These are phyloP conservation scores for Nymphalis urticae DNA, from an alignment of 2,888 invertebrate species.

Conservation along the genomic window DNA sequence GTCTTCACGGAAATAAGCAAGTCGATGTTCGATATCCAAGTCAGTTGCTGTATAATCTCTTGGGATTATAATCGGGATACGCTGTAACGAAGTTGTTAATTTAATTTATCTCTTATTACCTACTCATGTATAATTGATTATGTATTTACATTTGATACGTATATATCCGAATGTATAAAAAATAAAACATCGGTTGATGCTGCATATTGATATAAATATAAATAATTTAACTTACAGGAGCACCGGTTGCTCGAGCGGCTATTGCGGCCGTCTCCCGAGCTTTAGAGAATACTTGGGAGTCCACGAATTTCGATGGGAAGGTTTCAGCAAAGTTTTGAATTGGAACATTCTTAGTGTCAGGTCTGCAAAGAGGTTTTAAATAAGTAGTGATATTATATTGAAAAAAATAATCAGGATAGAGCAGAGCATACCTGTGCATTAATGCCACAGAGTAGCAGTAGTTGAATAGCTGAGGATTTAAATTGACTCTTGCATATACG, in stretches of 20 bases:
- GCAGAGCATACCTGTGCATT: slow-evolving; percentile 82
- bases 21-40: slow-evolving; percentile 89
- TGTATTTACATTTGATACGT: too few relatives aligned
- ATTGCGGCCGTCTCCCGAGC: slow-evolving; percentile 82
- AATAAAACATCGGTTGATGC: too few relatives aligned
- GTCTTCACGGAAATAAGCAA: slow-evolving; percentile 92
- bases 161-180: too few relatives aligned
- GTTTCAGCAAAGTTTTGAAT: slow-evolving; percentile 84
- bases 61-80: slow-evolving; percentile 87
- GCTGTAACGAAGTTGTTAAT: slow-evolving; percentile 49
- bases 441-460: slow-evolving; percentile 89
- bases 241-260: slow-evolving; percentile 49
- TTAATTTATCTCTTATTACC: background rate
- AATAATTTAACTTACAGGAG: slow-evolving; percentile 51
- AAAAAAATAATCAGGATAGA: too few relatives aligned
- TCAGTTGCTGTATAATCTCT: slow-evolving; percentile 90
- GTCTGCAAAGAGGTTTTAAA: slow-evolving; percentile 49
- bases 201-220: too few relatives aligned
- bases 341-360: slow-evolving; percentile 81
- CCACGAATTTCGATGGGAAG: slow-evolving; percentile 85
- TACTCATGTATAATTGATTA: background rate
- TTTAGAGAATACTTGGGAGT: slow-evolving; percentile 81
- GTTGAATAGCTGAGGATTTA: slow-evolving; percentile 91
- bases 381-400: background rate
- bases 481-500: slow-evolving; percentile 85